phyloP scores from a whole-genome alignment of 2,888 invertebrate species.

The Tanaodytes sp. region DNA sequence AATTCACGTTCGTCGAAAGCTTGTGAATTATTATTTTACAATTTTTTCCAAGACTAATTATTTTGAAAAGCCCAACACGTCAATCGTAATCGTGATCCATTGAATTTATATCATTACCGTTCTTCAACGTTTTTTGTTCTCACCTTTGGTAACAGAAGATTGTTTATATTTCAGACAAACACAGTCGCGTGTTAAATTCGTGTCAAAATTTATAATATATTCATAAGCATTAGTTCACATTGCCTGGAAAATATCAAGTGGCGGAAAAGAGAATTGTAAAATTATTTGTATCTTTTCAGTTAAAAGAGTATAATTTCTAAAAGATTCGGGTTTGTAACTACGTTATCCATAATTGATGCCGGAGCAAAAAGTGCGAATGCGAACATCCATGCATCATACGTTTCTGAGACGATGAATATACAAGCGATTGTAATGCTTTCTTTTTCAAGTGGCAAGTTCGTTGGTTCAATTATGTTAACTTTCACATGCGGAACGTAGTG shows the following conservation, averaged over 20 bases:
- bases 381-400: conserved; percentile 21
- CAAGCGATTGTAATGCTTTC: conserved; percentile 22
- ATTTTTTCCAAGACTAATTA: no score
- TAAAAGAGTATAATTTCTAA: not conserved
- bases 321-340: not conserved
- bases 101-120: not conserved
- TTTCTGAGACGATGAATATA: conserved; percentile 18
- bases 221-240: conserved; percentile 1
- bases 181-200: not conserved
- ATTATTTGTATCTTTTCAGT: no score
- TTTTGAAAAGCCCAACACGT: not conserved
- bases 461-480: not conserved
- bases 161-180: not conserved
- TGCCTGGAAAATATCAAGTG: conserved; percentile 12
- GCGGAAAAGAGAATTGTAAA: not conserved
- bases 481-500: conserved; percentile 1
- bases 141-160: not conserved
- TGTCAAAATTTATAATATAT: conserved; percentile 4
- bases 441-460: conserved; percentile 17
- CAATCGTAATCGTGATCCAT: conserved; percentile 4
- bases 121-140: not conserved
- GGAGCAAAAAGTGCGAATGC: conserved; percentile 4
- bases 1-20: not conserved
- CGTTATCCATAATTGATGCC: conserved; percentile 6
- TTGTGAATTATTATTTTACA: not conserved